Evolutionary conservation across 2,797 vertebrate species (phyloP), one percentile per base, ranked within the genome.

Genomic region (Yasuhikotakia modesta): DNA sequence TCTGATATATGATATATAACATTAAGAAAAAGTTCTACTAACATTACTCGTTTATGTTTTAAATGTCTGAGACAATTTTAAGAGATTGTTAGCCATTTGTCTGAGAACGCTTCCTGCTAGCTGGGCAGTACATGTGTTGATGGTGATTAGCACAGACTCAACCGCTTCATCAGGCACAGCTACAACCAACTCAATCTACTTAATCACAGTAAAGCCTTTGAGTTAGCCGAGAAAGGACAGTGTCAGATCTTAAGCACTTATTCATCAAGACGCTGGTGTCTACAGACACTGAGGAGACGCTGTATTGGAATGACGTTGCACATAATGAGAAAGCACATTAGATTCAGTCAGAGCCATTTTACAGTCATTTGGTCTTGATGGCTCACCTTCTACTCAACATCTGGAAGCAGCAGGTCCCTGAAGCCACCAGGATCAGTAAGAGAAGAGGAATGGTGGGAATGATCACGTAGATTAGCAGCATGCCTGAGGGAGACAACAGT

Each of bases 381-480:
- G 58, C 70, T 85, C 89, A 97, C 96, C 95, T 96, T 90, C 92
- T 92, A 87, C 93, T 94, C 52, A 98, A 77, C 94, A 94, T 96
- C 93, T 97, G 96, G 85, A 96, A 94, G 88, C 96, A 99, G 88
- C 96, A 97, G 3, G 95, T 97, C 78, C 95, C 96, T 79, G 96
- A 95, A 84, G 96, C 97, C 90, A 98, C 96, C 82, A 98, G 86
- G 90, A 99, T 97, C 89, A 99, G 91, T 84, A 99, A 90, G 66
- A 98, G 91, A 72, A 99, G 90, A 0, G 97, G 97, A 86, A 99
- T 96, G 14, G 96, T 97, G 53, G 97, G 96, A 85, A 99, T 96
- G 85, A 97, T 90, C 1, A 98, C 93, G 66, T 98, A 99, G 84
- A 99, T 93, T 90, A 98, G 88, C 89, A 98, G 89, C 93, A 96